phyloP scores from a whole-genome alignment of 2,113 vertebrate genomes.

The Lycocorax pyrrhopterus region DNA sequence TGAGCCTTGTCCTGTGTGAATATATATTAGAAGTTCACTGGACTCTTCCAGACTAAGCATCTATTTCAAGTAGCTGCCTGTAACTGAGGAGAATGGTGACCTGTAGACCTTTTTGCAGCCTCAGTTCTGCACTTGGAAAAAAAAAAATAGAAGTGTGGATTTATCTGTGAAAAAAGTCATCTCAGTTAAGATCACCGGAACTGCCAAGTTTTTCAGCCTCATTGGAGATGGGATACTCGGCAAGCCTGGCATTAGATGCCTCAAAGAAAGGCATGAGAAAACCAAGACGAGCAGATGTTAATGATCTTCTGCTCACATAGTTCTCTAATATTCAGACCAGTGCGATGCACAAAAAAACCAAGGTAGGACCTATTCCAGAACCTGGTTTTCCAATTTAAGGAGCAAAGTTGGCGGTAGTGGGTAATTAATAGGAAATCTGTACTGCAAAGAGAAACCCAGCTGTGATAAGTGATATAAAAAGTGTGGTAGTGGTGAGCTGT shows the following conservation, averaged over 20 bases:
- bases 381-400: neutral
- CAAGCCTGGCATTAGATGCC: neutral
- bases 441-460: neutral
- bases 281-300: neutral
- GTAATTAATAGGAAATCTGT: constrained; percentile 14
- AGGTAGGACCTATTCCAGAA: neutral
- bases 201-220: neutral
- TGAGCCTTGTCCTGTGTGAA: neutral
- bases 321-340: neutral
- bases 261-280: neutral
- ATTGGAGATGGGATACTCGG: neutral
- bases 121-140: neutral
- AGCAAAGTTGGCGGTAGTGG: neutral
- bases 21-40: neutral
- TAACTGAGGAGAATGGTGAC: neutral
- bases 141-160: neutral
- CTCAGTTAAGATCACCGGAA: neutral
- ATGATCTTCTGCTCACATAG: neutral
- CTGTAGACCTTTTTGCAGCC: neutral
- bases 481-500: neutral
- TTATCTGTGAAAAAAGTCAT: neutral
- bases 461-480: neutral
- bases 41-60: neutral
- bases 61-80: constrained; percentile 15
- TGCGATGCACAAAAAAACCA: neutral